Evolutionary conservation across 2,888 invertebrate genomes (phyloP), one percentile per base, ranked within the genome.

Genomic region (Lepidocyrtoides sp.): DNA sequence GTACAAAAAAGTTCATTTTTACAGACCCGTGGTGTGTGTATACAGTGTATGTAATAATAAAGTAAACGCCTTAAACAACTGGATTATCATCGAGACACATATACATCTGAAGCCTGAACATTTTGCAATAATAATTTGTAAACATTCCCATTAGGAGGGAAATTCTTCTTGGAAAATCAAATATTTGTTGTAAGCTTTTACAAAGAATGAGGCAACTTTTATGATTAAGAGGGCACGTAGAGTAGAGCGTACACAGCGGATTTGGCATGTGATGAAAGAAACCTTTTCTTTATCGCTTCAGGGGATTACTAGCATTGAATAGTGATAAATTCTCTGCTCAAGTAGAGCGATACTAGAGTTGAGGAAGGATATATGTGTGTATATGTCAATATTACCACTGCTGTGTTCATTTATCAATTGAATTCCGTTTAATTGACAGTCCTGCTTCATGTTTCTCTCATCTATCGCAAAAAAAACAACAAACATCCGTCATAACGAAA

Each of bases 251-350:
- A n/a, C 1, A 48, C 23, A 26, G 20, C 12, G 72, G 72, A 75
- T 75, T 75, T 75, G 75, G 48, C 44, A 48, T 48, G 48, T 48
- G 75, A 75, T 75, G 75, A 75, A 75, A 75, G 75, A 44, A 23
- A 75, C 44, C 14, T 23, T 75, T 75, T 48, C 48, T 23, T 44
- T 23, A 26, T 75, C 75, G 75, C 75, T 75, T 48, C 44, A 2
- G 75, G 75, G 48, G 75, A 75, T 75, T 75, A 75, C 48, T 26
- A 75, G 75, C n/a, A 75, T 75, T 75, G 75, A 75, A 75, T 75
- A 75, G n/a, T n/a, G n/a, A 75, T 72, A 44, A 75, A 48, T 75
- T 75, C 51, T 23, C 41, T 2, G 26, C 51, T 14, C 36, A 75
- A 75, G 51, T 26, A 23, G 36, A 51, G 23, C n/a, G 14, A 51